Percentiles rank a stretch among this genome's conserved stretches.
phyloP scores from a whole-genome alignment of 2,888 invertebrate genomes.

The Tetranychus truncatus region DNA sequence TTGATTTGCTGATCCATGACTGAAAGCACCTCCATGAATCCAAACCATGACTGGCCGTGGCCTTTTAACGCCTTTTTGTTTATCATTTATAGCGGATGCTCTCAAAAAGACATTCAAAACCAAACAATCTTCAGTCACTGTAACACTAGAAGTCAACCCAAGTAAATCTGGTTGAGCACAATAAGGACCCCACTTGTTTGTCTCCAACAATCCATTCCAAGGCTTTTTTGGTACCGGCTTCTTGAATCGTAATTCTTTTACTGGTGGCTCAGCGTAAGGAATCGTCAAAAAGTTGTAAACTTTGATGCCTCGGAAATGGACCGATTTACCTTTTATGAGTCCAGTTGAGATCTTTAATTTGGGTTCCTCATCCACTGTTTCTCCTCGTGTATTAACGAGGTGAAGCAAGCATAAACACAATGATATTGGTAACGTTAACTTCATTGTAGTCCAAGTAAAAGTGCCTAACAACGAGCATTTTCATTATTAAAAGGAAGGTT shows the following conservation, averaged over 20 bases:
- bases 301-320: not conserved
- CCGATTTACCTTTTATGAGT: not conserved
- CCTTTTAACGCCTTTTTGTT: not conserved
- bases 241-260: not conserved
- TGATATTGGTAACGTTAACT: too few species aligned
- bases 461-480: too few species aligned
- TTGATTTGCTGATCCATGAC: not conserved
- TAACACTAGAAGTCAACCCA: not conserved
- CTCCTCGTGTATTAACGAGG: too few species aligned
- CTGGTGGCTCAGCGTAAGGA: conserved; percentile 4
- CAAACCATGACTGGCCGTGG: conserved; percentile 9
- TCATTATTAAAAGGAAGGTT: too few species aligned
- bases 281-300: not conserved
- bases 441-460: too few species aligned
- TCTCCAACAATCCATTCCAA: not conserved
- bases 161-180: not conserved
- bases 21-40: conserved; percentile 14
- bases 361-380: too few species aligned
- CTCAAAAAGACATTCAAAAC: conserved; percentile 6
- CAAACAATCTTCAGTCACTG: conserved; percentile 6
- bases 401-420: too few species aligned
- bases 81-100: not conserved
- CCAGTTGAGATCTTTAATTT: too few species aligned
- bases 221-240: not conserved
- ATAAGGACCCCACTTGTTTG: not conserved